A percentile compares a stretch with the other conserved stretches of the same genome.
Evolutionary conservation across 2,888 invertebrate species (phyloP).

Genomic region (Drosophila birchii): DNA sequence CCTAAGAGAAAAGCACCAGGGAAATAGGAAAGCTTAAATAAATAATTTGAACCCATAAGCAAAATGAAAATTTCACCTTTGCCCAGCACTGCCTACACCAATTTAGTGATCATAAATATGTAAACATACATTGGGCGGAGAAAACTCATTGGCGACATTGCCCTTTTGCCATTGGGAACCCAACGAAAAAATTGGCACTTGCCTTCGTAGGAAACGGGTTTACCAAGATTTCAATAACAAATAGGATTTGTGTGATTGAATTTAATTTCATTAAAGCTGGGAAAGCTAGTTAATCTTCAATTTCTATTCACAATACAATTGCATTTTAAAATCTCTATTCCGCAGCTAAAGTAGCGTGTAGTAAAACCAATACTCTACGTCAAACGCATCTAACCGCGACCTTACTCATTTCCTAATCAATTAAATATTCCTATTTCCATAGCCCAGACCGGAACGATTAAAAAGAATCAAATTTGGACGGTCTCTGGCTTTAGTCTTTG

Average conservation of each 20-base stretch:
- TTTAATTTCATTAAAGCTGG: not conserved
- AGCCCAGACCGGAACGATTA: constrained; percentile 34
- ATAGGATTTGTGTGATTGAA: not conserved
- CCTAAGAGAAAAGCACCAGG: constrained; percentile 26
- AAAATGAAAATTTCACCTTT: constrained; percentile 47
- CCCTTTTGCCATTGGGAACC: not conserved
- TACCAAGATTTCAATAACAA: not conserved
- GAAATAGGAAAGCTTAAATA: constrained; percentile 53
- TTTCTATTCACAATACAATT: not conserved
- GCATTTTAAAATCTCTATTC: not conserved
- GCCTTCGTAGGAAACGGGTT: constrained; percentile 11
- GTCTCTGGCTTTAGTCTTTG: constrained; percentile 27
- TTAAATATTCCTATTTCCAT: constrained; percentile 73
- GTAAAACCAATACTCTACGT: constrained; percentile 18
- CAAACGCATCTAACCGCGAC: constrained; percentile 37
- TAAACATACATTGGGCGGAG: constrained; percentile 36
- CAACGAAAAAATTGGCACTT: constrained; percentile 30
- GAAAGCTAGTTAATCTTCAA: not conserved
- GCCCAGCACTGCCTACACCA: constrained; percentile 40
- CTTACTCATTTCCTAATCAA: constrained; percentile 76
- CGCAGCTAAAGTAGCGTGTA: not conserved
- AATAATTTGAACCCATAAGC: constrained; percentile 65
- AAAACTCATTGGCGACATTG: constrained; percentile 15
- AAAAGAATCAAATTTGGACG: constrained; percentile 35
- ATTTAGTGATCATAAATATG: constrained; percentile 76